Conservation (phyloP, 2,113 vertebrate species). For the Rhombomys opimus region DNA sequence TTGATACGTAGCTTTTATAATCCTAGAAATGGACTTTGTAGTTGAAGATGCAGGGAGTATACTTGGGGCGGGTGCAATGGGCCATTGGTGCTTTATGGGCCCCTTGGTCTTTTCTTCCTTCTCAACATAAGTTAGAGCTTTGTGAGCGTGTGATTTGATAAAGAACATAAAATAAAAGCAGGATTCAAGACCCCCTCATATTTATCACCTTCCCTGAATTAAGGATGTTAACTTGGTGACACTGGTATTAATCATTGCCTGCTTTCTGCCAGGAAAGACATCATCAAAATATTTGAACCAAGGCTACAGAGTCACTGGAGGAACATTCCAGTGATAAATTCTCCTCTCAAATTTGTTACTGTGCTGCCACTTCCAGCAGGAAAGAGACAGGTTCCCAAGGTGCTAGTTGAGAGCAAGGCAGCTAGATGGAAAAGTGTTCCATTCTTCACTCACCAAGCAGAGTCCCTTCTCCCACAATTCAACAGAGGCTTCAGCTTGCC, state of each 20-base stretch:
- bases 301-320: conserved; percentile 30
- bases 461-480: not conserved
- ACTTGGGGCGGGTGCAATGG: not conserved
- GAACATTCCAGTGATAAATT: conserved; percentile 59
- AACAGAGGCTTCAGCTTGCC: not conserved
- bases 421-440: not conserved
- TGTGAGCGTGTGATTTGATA: not conserved
- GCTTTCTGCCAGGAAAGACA: conserved; percentile 49
- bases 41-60: not conserved
- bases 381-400: conserved; percentile 16
- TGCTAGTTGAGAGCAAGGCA: not conserved
- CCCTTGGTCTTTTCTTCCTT: conserved; percentile 33
- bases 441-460: not conserved
- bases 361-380: not conserved
- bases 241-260: conserved; percentile 60
- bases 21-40: not conserved
- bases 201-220: conserved; percentile 47
- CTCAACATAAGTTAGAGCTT: conserved; percentile 37
- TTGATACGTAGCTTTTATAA: not conserved
- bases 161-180: conserved; percentile 59
- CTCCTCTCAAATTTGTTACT: conserved; percentile 16
- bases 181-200: not conserved
- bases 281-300: conserved; percentile 50
- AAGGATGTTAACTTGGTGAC: not conserved
- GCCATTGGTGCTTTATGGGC: not conserved